Conservation (phyloP, 2,797 vertebrate genomes). For the Heteromormyrus szaboi region DNA sequence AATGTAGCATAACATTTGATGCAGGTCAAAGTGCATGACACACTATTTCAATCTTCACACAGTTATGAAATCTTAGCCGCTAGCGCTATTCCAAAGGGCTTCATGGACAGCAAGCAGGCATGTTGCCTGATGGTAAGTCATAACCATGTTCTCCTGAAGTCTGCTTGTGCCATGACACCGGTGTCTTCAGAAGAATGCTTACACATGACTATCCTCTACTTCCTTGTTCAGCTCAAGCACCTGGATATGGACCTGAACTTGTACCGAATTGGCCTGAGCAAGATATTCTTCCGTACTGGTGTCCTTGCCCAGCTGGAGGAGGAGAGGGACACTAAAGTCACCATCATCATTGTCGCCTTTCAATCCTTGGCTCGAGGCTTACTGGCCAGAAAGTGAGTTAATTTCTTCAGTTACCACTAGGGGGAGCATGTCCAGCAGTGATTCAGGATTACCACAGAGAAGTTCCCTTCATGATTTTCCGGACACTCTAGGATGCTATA, state of each 20-base stretch:
- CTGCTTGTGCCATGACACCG: neutral
- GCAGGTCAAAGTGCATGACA: neutral
- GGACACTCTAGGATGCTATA: neutral
- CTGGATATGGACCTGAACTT: conserved; percentile 92
- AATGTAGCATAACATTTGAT: neutral
- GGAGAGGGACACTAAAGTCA: conserved; percentile 94
- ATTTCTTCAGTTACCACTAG: neutral
- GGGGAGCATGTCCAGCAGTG: neutral
- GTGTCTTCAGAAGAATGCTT: neutral
- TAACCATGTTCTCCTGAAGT: neutral
- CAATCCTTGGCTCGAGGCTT: conserved; percentile 85
- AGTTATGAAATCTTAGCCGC: conserved; percentile 94
- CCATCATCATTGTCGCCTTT: conserved; percentile 89
- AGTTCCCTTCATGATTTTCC: neutral
- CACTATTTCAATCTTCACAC: neutral
- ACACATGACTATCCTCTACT: neutral
- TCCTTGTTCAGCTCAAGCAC: conserved; percentile 75
- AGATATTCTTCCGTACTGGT: conserved; percentile 95
- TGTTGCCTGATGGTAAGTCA: conserved; percentile 83
- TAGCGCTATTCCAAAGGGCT: conserved; percentile 87
- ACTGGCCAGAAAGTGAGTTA: conserved; percentile 84
- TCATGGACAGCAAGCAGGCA: conserved; percentile 97
- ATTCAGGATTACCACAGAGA: neutral
- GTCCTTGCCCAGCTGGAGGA: conserved; percentile 94
- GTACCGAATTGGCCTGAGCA: conserved; percentile 93